Evolutionary conservation across 2,888 invertebrate genomes (phyloP), one percentile per base, ranked within the genome.

Genomic region (Prosopocoilus inquinatus): DNA sequence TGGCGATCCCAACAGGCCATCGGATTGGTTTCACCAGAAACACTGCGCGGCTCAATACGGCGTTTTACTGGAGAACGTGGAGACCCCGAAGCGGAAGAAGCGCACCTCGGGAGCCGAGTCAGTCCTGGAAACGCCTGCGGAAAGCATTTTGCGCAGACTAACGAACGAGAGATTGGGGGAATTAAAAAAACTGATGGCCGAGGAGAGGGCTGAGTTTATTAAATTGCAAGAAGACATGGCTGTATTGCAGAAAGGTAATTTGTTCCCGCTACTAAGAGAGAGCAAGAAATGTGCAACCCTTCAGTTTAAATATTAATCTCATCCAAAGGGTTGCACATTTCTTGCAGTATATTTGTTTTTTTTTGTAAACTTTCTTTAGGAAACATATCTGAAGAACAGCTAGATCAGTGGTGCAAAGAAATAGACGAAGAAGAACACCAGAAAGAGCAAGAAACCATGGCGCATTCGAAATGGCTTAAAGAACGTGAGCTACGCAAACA

Each of bases 21-120:
- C 82, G 0, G 95, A 91, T 70, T 95, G 91, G 94, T 95, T 94
- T 72, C 93, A 93, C 0, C 93, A 92, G 71, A 91, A 90, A 75
- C 88, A 88, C 64, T 96, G 96, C 78, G 94, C 94, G 0, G 85
- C 91, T 0, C 96, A 96, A 70, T 96, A 95, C 76, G 88, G 89
- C 9, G 85, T 85, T 13, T 74, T 94, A 5, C 75, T 94, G 12
- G 92, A 91, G 69, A 87, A 89, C 74, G 87, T 89, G 9, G 94
- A 91, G 73, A 89, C 87, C 5, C 92, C 93, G 0, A 94, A 90
- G 78, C 82, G 92, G 1, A 94, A 92, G 69, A 95, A 91, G 72
- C 81, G 87, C 13, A 85, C 81, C 65, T 84, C 84, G 51, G 83
- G 78, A 34, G 64, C 60, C 47, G 83, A 74, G 38, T 62, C 79